These are phyloP conservation scores for Macrocentrus cingulum DNA, from an alignment of 1,140 invertebrate genomes.

Conservation along the genomic window DNA sequence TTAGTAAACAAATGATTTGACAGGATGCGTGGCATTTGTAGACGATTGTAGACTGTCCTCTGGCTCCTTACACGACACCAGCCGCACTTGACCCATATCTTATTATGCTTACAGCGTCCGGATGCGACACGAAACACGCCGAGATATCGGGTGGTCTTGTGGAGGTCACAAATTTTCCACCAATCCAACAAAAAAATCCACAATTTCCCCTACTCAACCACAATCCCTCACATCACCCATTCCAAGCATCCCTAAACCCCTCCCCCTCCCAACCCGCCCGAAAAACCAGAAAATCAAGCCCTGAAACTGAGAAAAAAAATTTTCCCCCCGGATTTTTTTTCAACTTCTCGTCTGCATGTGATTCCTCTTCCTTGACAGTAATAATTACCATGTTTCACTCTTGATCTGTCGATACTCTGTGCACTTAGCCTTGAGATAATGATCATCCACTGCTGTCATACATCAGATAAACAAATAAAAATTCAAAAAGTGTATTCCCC, in stretches of 20 bases:
- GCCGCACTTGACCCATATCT: conserved; percentile 58
- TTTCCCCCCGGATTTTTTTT: no score
- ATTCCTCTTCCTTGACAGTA: no score
- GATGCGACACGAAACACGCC: conserved; percentile 41
- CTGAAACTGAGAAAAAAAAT: no score
- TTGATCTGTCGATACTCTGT: conserved; percentile 10
- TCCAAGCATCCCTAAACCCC: no score
- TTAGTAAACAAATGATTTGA: no score
- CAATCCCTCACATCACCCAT: no score
- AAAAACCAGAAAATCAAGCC: no score
- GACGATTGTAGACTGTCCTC: neutral
- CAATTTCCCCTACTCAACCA: neutral
- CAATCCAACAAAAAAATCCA: no score
- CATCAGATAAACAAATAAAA: no score
- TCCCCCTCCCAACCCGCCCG: no score
- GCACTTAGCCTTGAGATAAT: conserved; percentile 10
- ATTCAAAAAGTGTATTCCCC: no score
- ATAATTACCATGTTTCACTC: conserved; percentile 6
- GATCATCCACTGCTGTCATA: conserved; percentile 9
- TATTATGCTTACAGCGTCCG: conserved; percentile 55
- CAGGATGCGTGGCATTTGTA: neutral
- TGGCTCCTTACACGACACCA: conserved; percentile 49
- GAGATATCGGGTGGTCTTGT: conserved; percentile 24
- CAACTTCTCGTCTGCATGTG: no score
- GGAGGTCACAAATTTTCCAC: conserved; percentile 20